Conservation (phyloP, 2,888 invertebrate genomes). For the Lasioglossum marginatum region DNA sequence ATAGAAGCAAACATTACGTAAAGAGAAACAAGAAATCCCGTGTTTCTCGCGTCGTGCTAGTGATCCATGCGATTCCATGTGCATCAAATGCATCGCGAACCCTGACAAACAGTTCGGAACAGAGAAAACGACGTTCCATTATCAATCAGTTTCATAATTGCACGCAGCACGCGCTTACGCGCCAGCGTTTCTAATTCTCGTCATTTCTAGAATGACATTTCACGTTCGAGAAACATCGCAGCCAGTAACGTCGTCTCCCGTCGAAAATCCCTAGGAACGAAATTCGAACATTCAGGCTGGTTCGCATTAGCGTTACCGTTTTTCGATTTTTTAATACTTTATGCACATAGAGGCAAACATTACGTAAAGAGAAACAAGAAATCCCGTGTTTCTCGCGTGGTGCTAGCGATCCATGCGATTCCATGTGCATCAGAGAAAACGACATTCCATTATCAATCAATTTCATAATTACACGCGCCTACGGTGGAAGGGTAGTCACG, state of each 20-base stretch:
- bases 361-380: conserved; percentile 52
- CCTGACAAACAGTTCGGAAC: too few relatives aligned
- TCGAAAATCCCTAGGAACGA: conserved; percentile 41
- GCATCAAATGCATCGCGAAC: too few relatives aligned
- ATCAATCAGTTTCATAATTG: not conserved
- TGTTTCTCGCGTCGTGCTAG: too few relatives aligned
- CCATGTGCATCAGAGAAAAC: not conserved
- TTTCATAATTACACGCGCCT: not conserved
- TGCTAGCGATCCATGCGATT: too few relatives aligned
- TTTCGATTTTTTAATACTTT: conserved; percentile 10
- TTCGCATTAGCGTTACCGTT: not conserved
- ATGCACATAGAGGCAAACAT: conserved; percentile 46
- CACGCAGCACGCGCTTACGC: not conserved
- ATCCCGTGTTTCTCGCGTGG: too few relatives aligned
- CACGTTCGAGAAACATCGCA: conserved; percentile 21
- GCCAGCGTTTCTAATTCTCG: conserved; percentile 20
- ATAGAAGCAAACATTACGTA: conserved; percentile 51
- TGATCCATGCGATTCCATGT: too few relatives aligned
- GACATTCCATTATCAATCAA: not conserved
- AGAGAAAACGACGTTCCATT: not conserved
- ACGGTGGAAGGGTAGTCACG: too few relatives aligned
- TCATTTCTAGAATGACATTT: conserved; percentile 24
- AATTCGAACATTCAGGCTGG: not conserved
- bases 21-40: conserved; percentile 22
- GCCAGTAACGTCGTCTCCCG: conserved; percentile 19